Conservation (phyloP, 1,140 invertebrate species). For the Penaeus indicus region DNA sequence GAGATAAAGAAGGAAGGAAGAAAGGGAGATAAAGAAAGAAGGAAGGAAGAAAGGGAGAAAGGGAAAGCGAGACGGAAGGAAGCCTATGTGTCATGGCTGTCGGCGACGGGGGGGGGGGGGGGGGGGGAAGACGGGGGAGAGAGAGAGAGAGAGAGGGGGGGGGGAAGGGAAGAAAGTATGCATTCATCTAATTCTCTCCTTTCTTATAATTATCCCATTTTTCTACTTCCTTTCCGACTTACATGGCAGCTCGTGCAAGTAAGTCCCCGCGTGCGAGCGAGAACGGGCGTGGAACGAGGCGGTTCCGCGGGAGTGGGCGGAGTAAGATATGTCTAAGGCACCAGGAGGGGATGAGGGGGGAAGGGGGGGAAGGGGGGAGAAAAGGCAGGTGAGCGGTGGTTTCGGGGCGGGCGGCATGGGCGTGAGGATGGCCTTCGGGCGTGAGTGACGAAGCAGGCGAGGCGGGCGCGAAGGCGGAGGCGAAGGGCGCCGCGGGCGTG, state of each 20-base stretch:
- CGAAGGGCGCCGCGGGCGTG: not conserved
- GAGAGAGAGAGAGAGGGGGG: not conserved
- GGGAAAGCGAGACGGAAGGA: not conserved
- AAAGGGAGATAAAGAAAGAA: not conserved
- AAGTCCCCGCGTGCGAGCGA: not conserved
- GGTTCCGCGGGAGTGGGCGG: not conserved
- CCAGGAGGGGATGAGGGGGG: not conserved
- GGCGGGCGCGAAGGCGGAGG: not conserved
- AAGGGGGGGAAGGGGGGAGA: constrained; percentile 1
- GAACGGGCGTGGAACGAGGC: not conserved
- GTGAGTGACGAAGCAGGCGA: not conserved
- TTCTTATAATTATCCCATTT: not conserved
- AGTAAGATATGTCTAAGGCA: not conserved
- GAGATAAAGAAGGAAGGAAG: not conserved
- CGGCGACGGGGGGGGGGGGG: not conserved
- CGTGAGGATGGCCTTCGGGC: not conserved
- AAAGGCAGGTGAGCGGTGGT: not conserved
- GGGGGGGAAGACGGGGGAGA: not conserved
- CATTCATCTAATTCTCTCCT: not conserved
- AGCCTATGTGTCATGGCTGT: no score
- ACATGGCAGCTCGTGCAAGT: no score
- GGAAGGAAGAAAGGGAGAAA: not conserved
- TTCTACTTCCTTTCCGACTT: not conserved
- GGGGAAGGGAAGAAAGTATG: not conserved
- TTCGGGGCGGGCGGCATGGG: not conserved